Evolutionary conservation across 2,888 invertebrate species (phyloP).

Genomic region (Eristalis tenax): DNA sequence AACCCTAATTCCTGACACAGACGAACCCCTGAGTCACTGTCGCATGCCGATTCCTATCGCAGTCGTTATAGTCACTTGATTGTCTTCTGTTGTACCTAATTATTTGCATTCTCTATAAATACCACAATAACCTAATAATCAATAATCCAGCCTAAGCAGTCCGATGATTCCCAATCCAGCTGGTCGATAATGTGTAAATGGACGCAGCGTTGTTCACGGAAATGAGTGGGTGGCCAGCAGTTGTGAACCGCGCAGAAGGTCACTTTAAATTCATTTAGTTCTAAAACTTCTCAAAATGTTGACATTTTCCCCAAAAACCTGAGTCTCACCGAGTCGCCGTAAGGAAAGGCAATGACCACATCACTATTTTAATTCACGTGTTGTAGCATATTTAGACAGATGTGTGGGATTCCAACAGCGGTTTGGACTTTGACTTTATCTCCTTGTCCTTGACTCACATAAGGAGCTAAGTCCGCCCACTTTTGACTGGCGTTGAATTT

Average conservation of each 20-base stretch:
- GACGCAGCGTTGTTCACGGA: not conserved
- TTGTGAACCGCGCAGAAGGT: not conserved
- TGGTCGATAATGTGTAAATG: not conserved
- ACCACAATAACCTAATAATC: not conserved
- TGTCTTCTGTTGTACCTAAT: not conserved
- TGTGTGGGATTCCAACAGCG: conserved; percentile 10
- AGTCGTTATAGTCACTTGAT: not conserved
- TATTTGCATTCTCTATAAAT: not conserved
- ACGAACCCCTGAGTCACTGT: not conserved
- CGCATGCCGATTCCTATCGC: not conserved
- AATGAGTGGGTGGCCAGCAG: not conserved
- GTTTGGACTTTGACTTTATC: not conserved
- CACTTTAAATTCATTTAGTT: not conserved
- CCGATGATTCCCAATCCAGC: not conserved
- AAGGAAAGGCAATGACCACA: not conserved
- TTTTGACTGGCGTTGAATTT: not conserved
- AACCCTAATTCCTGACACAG: too few relatives aligned
- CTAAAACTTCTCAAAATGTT: not conserved
- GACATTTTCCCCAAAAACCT: not conserved
- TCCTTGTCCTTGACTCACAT: conserved; percentile 23
- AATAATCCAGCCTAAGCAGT: not conserved
- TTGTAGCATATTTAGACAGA: conserved; percentile 25
- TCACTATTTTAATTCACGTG: conserved; percentile 2
- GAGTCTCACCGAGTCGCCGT: not conserved
- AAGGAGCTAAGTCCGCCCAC: not conserved